Evolutionary conservation across 2,888 invertebrate species (phyloP).

Genomic region (Melikaiella ostensackeni): DNA sequence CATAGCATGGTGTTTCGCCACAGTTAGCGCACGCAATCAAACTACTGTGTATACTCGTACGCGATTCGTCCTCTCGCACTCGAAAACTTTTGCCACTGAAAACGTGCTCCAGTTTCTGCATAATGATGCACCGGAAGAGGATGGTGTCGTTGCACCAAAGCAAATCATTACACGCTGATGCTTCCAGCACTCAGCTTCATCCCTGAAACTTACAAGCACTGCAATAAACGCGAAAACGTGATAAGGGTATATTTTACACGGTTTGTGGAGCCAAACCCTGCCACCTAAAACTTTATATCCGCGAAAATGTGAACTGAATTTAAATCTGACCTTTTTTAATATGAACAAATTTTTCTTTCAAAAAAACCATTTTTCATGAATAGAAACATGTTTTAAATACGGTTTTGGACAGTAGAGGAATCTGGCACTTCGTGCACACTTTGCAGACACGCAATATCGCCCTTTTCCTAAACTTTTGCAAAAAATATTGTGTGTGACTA

Average conservation of each 20-base stretch:
- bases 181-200: conserved; percentile 26
- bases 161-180: conserved; percentile 41
- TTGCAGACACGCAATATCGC: too few species aligned
- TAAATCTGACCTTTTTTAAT: neutral
- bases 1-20: conserved; percentile 1
- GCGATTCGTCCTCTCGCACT: conserved; percentile 10
- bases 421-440: too few species aligned
- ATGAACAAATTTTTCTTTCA: neutral
- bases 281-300: neutral
- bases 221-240: conserved; percentile 31
- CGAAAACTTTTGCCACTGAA: conserved; percentile 19
- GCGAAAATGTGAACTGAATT: conserved; percentile 12
- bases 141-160: conserved; percentile 20
- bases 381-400: neutral
- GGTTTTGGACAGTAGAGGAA: too few species aligned
- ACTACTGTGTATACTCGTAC: neutral
- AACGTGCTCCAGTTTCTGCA: conserved; percentile 37
- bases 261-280: neutral
- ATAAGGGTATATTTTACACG: conserved; percentile 31
- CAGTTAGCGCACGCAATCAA: conserved; percentile 15
- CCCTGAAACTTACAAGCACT: conserved; percentile 32
- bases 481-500: too few species aligned
- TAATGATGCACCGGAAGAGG: conserved; percentile 29
- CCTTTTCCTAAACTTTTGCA: too few species aligned
- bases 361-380: neutral